Evolutionary conservation across 2,797 vertebrate genomes (phyloP), one percentile per base, ranked within the genome.

Genomic region (Salarias fasciatus): DNA sequence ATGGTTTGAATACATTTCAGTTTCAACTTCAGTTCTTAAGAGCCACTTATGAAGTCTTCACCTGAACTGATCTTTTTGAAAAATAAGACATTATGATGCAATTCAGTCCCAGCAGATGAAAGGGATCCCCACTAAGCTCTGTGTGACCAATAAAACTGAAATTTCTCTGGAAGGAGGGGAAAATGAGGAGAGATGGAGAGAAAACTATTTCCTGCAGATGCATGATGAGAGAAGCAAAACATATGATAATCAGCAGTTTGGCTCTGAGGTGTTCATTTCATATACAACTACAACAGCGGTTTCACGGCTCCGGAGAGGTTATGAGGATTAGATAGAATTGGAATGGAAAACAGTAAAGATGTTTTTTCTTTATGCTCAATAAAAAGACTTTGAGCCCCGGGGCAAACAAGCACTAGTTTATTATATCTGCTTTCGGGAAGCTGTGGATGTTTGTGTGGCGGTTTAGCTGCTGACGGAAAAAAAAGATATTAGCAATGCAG

Each of bases 201-300:
- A 35, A n/a, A 6, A 6, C 33, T 9, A 35, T 35, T 35, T 35
- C 33, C n/a, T n/a, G 49, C 53, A 51, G 62, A 8, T 2, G 0
- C 60, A 55, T 13, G 12, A 11, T n/a, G 15, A 46, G 10, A 71
- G 31, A 63, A 42, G 30, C 48, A 44, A 14, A 10, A 15, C 61
- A 49, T 29, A 51, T 63, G 56, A 71, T 18, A 52, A 67, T 78
- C 77, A 81, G 62, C 50, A 75, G 66, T 67, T 67, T 62, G 38
- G 40, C 18, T 45, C 59, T 51, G 31, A 62, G 44, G 64, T 63
- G 48, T 68, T 80, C 69, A 65, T 82, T 55, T 44, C 42, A 69
- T n/a, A 13, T 8, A 63, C 58, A 71, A 58, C 70, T 48, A 71
- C 15, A 66, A n/a, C 64, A 29, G 18, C 18, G 24, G 18, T 24